phyloP scores from a whole-genome alignment of 2,888 invertebrate species.

The Lamellibrachia satsuma region DNA sequence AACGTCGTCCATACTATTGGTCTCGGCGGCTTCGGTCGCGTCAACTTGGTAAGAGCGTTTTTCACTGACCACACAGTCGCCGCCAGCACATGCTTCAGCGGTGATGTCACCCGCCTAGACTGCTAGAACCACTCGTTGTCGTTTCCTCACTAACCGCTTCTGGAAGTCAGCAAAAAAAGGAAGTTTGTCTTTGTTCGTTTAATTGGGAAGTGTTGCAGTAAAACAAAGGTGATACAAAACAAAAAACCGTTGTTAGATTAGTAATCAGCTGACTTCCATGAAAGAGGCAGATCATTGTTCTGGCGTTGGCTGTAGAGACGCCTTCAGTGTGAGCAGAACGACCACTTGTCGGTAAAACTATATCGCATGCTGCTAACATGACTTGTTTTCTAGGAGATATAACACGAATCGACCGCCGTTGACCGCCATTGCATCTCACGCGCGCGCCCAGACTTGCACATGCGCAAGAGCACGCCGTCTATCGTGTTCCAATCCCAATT shows the following conservation, averaged over 20 bases:
- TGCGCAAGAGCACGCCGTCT: constrained; percentile 8
- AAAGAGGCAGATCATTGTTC: not conserved
- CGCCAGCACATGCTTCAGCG: not conserved
- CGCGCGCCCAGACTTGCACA: constrained; percentile 2
- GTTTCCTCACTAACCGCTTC: not conserved
- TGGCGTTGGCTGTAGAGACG: not conserved
- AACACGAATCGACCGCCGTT: not conserved
- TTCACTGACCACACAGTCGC: not conserved
- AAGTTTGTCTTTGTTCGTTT: not conserved
- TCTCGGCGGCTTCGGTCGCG: constrained; percentile 97
- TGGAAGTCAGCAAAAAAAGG: not conserved
- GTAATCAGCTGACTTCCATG: not conserved
- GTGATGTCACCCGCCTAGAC: not conserved
- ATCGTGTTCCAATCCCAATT: not conserved
- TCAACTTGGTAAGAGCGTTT: constrained; percentile 78
- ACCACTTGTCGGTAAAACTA: not conserved
- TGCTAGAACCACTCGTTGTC: not conserved
- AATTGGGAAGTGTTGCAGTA: not conserved
- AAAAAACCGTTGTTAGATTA: not conserved
- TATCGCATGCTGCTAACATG: not conserved
- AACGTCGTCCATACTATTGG: constrained; percentile 91
- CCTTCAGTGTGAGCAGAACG: not conserved
- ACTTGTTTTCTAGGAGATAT: not conserved
- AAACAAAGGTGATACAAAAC: not conserved
- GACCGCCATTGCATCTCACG: not conserved